Evolutionary conservation across 2,113 vertebrate genomes (phyloP), one percentile per base, ranked within the genome.

Genomic region (Tupaia chinensis): DNA sequence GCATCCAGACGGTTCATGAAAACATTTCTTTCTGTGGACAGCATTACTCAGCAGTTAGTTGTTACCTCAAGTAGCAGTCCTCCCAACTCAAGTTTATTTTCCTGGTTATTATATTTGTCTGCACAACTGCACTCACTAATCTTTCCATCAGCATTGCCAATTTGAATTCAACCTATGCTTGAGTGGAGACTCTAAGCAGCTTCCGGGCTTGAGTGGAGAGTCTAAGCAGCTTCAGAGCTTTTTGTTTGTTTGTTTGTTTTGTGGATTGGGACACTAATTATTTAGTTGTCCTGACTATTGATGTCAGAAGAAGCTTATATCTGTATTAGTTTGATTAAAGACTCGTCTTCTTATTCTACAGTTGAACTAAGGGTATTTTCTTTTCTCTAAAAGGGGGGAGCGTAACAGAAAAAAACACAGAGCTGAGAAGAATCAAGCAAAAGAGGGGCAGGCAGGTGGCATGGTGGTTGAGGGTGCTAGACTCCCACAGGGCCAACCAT

Each of bases 21-120:
- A 65, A 61, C 54, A 68, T 94, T 76, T 63, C 56, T 96, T 96
- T 94, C 93, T 91, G 34, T 66, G 85, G 16, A 72, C 89, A 87
- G 72, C 11, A 56, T 92, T 87, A 95, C 1, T 88, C 25, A 82
- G 56, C 25, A 79, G 27, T 72, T 86, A 72, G 29, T 65, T 95
- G 58, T 82, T 70, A 25, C 83, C 25, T 79, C 82, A 93, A 63
- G 14, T 76, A 74, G 92, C 53, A 63, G 23, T 44, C 29, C 16
- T 65, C n/a, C 58, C 32, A 80, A 74, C 19, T 23, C 3, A 2
- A 54, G 60, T 10, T n/a, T 77, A 76, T 56, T 82, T 74, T 85
- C 8, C 32, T 10, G 66, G 56, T 44, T 44, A 89, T 74, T 84
- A n/a, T 66, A 63, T 82, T 93, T 85, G 63, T 29, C 12, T 54